phyloP scores from a whole-genome alignment of 2,888 invertebrate genomes.

The Trissolcus japonicus region DNA sequence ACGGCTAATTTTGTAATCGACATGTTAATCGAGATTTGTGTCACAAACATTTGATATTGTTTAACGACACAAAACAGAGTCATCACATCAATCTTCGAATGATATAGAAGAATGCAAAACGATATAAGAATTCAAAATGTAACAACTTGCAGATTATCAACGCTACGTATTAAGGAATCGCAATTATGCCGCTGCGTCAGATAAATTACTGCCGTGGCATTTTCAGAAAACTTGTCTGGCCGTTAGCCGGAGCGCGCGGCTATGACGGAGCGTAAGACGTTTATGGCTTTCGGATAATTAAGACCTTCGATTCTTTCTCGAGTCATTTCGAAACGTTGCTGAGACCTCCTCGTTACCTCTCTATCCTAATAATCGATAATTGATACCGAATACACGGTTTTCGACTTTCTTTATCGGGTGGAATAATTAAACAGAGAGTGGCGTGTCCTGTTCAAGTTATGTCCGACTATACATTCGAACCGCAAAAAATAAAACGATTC shows the following conservation, averaged over 20 bases:
- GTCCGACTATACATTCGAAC: background rate
- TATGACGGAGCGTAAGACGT: slow-evolving; percentile 36
- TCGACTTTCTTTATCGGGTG: slow-evolving; percentile 29
- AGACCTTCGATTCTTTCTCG: slow-evolving; percentile 52
- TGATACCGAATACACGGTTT: slow-evolving; percentile 42
- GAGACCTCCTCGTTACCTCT: slow-evolving; percentile 11
- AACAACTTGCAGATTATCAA: slow-evolving; percentile 40
- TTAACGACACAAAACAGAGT: slow-evolving; percentile 13
- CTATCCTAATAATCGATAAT: slow-evolving; percentile 38
- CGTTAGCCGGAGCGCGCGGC: slow-evolving; percentile 44
- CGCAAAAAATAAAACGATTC: background rate
- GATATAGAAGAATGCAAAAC: too few relatives aligned
- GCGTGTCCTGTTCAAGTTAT: slow-evolving; percentile 6
- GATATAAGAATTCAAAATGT: slow-evolving; percentile 15
- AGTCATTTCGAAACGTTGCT: slow-evolving; percentile 33
- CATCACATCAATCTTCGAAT: too few relatives aligned
- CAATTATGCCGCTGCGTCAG: slow-evolving; percentile 31
- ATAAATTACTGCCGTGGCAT: slow-evolving; percentile 49
- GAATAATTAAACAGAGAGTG: background rate
- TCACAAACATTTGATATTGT: slow-evolving; percentile 47
- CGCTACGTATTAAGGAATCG: slow-evolving; percentile 43
- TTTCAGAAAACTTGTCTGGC: slow-evolving; percentile 60
- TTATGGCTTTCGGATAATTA: slow-evolving; percentile 57
- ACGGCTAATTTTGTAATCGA: slow-evolving; percentile 52
- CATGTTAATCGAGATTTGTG: slow-evolving; percentile 49